phyloP scores from a whole-genome alignment of 2,113 vertebrate genomes.

The Brevimyrus niger region DNA sequence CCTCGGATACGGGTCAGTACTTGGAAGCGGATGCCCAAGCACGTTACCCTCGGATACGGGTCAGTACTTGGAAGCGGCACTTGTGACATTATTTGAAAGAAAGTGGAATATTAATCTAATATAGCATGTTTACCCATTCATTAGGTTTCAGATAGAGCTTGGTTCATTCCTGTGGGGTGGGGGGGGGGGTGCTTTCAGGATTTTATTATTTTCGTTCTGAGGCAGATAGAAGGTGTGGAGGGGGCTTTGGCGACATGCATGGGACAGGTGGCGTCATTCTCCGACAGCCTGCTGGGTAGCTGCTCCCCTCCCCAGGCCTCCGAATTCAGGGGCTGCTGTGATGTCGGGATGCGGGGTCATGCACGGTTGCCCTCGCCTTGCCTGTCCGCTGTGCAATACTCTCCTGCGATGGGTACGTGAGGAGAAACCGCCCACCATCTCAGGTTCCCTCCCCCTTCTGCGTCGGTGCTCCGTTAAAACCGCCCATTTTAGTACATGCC shows the following conservation, averaged over 20 bases:
- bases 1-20: no score
- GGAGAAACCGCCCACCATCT: not conserved
- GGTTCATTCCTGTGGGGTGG: slow-evolving; percentile 20
- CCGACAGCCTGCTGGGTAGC: not conserved
- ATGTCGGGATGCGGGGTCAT: not conserved
- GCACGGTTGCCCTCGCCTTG: not conserved
- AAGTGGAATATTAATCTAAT: slow-evolving; percentile 48
- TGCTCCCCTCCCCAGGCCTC: not conserved
- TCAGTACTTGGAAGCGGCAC: slow-evolving; percentile 35
- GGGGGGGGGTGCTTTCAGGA: not conserved
- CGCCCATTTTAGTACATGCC: not conserved
- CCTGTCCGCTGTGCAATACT: not conserved
- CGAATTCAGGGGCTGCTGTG: not conserved
- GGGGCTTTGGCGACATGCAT: slow-evolving; percentile 3
- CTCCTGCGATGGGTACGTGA: not conserved
- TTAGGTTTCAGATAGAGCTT: not conserved
- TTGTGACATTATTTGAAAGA: slow-evolving; percentile 48
- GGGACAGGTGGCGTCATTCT: not conserved
- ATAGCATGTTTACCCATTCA: slow-evolving; percentile 33
- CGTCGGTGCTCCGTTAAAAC: not conserved
- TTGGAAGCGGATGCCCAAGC: slow-evolving; percentile 26
- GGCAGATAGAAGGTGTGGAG: slow-evolving; percentile 21
- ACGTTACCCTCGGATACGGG: slow-evolving; percentile 44
- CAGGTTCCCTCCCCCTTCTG: not conserved
- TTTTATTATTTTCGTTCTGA: not conserved